Evolutionary conservation across 1,140 invertebrate genomes (phyloP).

Genomic region (Trachelipus rathkii): DNA sequence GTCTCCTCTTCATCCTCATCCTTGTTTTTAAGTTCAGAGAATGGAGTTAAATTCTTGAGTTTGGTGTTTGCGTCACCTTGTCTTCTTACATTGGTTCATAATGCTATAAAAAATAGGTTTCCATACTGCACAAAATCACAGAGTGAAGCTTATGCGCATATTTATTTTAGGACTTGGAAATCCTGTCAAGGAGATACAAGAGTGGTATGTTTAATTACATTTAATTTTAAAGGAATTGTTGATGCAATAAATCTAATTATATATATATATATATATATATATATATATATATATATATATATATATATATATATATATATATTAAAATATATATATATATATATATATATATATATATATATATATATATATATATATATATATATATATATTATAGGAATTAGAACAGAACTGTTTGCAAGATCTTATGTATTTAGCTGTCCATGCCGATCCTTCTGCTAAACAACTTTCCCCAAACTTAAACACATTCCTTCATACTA

Average conservation of each 20-base stretch:
- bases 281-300: too few species aligned
- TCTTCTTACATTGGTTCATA: not conserved
- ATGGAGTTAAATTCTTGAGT: not conserved
- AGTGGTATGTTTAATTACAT: not conserved
- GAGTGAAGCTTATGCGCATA: not conserved
- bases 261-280: too few species aligned
- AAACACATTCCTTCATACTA: constrained; percentile 36
- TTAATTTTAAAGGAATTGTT: not conserved
- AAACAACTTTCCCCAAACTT: constrained; percentile 34
- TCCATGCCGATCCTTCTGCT: constrained; percentile 33
- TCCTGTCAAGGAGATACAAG: not conserved
- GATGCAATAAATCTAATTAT: not conserved
- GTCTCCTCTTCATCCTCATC: not conserved
- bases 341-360: too few species aligned
- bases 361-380: not conserved
- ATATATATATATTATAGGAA: constrained; percentile 16
- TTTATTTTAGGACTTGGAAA: constrained; percentile 6
- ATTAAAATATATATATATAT: too few species aligned
- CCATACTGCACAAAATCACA: not conserved
- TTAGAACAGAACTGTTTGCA: constrained; percentile 42
- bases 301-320: too few species aligned
- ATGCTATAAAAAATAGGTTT: not conserved
- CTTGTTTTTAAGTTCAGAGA: not conserved
- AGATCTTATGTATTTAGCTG: constrained; percentile 39
- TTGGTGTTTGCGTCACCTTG: not conserved